A percentile compares a stretch with the other conserved stretches of the same genome.
Evolutionary conservation across 2,113 vertebrate species (phyloP).

Genomic region (western clawed frog (Xenopus tropicalis)): UCB_Xtro_10.0 CM004447.2:104875501-104876000

Average conservation of each 20-base stretch:
- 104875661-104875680: slow-evolving; percentile 51
- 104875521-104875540: too few species aligned
- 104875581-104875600: too few species aligned
- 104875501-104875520: too few species aligned
- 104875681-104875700: slow-evolving; percentile 59
- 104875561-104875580: too few species aligned
- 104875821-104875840: slow-evolving; percentile 15
- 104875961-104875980: too few species aligned
- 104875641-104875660: slow-evolving; percentile 67
- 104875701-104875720: slow-evolving; percentile 56
- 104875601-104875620: too few species aligned
- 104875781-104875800: slow-evolving; percentile 33
- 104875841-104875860: slow-evolving; percentile 3
- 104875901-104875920: too few species aligned
- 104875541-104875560: too few species aligned
- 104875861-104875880: slow-evolving; percentile 16
- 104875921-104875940: too few species aligned
- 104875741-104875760: slow-evolving; percentile 45
- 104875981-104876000: too few species aligned
- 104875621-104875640: slow-evolving; percentile 38
- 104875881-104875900: too few species aligned
- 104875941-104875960: too few species aligned
- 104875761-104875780: slow-evolving; percentile 48
- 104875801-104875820: background rate
- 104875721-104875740: slow-evolving; percentile 24